These are phyloP conservation scores for Melanostoma mellinum DNA, from an alignment of 2,888 invertebrate genomes.

Conservation along the genomic window DNA sequence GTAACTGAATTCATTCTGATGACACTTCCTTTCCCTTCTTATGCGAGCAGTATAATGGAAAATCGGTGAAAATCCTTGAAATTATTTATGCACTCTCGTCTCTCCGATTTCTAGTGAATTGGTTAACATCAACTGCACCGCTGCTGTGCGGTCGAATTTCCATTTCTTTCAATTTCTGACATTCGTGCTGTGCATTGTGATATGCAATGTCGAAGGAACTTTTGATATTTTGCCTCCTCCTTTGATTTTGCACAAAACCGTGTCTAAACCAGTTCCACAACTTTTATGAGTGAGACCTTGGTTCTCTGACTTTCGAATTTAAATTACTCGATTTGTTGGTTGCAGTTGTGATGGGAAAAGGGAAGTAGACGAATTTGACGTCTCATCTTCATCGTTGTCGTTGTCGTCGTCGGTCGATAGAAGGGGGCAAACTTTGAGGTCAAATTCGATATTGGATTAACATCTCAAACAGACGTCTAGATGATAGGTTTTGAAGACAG, in stretches of 20 bases:
- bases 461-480: not conserved
- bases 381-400: no score
- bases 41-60: not conserved
- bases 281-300: slow-evolving; percentile 22
- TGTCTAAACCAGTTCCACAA: slow-evolving; percentile 31
- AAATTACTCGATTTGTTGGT: slow-evolving; percentile 26
- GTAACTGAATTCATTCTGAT: no score
- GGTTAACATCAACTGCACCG: no score
- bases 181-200: slow-evolving; percentile 28
- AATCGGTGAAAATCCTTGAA: slow-evolving; percentile 41
- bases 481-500: no score
- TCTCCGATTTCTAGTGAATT: no score
- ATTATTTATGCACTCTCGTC: slow-evolving; percentile 28
- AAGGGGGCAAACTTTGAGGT: not conserved
- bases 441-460: not conserved
- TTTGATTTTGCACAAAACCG: not conserved
- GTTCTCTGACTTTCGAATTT: slow-evolving; percentile 30
- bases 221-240: slow-evolving; percentile 5
- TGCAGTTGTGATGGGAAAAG: not conserved
- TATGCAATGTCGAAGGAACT: slow-evolving; percentile 31
- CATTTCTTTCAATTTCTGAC: slow-evolving; percentile 28
- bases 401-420: no score
- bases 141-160: slow-evolving; percentile 27
- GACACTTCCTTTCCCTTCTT: slow-evolving; percentile 18
- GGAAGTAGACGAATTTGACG: not conserved